Conservation (phyloP, 2,113 vertebrate genomes). For the Arenaria interpres region DNA sequence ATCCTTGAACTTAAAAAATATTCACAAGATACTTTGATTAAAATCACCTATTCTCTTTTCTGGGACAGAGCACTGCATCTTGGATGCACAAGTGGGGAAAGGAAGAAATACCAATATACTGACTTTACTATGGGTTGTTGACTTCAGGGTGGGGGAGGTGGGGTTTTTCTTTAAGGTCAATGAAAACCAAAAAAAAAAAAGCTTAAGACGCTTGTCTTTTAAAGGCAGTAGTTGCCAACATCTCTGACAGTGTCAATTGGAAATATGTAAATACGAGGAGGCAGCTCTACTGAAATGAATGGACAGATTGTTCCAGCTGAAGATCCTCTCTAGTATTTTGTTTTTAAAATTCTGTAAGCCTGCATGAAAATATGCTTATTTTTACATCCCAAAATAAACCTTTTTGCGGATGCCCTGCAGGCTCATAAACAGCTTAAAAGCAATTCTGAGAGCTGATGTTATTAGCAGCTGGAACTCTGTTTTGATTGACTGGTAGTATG, state of each 20-base stretch:
- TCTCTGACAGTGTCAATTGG: neutral
- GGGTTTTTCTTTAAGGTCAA: neutral
- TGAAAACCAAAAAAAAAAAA: neutral
- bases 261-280: neutral
- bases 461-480: neutral
- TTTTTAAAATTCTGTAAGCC: neutral
- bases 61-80: neutral
- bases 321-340: neutral
- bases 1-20: neutral
- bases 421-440: constrained; percentile 26
- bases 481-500: neutral
- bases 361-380: constrained; percentile 2
- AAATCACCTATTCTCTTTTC: neutral
- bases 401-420: neutral
- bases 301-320: neutral
- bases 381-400: constrained; percentile 7
- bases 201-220: neutral
- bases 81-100: neutral
- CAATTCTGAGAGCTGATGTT: constrained; percentile 21
- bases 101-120: neutral
- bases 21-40: neutral
- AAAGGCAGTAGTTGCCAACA: neutral
- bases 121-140: neutral
- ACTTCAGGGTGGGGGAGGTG: accelerated
- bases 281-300: neutral